These are phyloP conservation scores for Drosophila lacicola DNA, from an alignment of 2,888 invertebrate species.

Conservation along the genomic window DNA sequence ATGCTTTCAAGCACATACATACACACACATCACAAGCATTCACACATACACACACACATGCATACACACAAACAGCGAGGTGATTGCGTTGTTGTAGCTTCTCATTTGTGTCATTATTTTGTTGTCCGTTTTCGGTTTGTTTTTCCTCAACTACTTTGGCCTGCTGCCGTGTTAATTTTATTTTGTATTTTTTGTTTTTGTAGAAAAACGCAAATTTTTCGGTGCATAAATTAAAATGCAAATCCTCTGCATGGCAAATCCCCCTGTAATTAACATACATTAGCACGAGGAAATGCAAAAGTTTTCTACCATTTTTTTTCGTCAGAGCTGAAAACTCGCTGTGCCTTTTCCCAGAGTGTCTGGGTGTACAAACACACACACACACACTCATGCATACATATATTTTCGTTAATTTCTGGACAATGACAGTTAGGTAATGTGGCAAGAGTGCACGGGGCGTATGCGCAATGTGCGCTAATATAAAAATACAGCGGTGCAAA, in stretches of 20 bases:
- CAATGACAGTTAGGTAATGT: slow-evolving; percentile 81
- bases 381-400: slow-evolving; percentile 42
- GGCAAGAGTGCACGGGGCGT: slow-evolving; percentile 52
- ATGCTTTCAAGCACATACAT: background rate
- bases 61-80: slow-evolving; percentile 16
- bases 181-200: slow-evolving; percentile 17
- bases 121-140: slow-evolving; percentile 41
- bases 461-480: slow-evolving; percentile 69
- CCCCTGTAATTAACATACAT: slow-evolving; percentile 85
- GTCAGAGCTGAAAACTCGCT: slow-evolving; percentile 43
- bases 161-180: slow-evolving; percentile 34
- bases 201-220: slow-evolving; percentile 71
- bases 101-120: slow-evolving; percentile 67
- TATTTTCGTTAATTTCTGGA: slow-evolving; percentile 81
- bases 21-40: background rate
- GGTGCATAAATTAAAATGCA: slow-evolving; percentile 81
- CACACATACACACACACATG: slow-evolving; percentile 20
- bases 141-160: slow-evolving; percentile 54
- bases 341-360: slow-evolving; percentile 33
- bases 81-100: slow-evolving; percentile 66
- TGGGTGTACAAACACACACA: slow-evolving; percentile 28
- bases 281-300: slow-evolving; percentile 83
- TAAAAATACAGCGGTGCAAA: slow-evolving; percentile 70
- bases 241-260: slow-evolving; percentile 80
- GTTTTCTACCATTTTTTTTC: slow-evolving; percentile 50